Conservation (phyloP, 1,140 invertebrate genomes). For the Diachasma alloeum region DNA sequence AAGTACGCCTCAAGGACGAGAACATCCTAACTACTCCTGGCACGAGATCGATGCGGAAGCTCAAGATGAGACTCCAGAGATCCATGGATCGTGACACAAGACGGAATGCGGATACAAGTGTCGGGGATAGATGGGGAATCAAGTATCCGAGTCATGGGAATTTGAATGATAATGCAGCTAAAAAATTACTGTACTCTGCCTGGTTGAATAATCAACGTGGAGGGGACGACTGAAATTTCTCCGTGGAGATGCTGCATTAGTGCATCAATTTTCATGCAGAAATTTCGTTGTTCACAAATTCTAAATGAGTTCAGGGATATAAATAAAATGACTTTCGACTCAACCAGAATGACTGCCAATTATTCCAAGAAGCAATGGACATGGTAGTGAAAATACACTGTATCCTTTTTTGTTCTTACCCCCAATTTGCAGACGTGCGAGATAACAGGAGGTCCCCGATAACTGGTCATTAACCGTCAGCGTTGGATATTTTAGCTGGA, state of each 20-base stretch:
- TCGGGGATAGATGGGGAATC: not conserved
- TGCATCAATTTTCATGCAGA: too few species aligned
- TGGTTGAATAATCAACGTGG: constrained; percentile 37
- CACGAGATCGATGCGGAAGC: constrained; percentile 1
- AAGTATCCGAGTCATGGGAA: not conserved
- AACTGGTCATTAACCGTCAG: constrained; percentile 18
- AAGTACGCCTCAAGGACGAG: not conserved
- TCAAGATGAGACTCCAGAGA: constrained; percentile 2
- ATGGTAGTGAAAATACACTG: not conserved
- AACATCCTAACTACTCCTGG: not conserved
- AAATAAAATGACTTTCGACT: not conserved
- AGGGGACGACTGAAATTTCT: not conserved
- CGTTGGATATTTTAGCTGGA: constrained; percentile 11
- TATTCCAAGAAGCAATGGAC: not conserved
- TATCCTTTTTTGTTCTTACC: too few species aligned
- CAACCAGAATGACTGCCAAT: not conserved
- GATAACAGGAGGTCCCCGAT: constrained; percentile 15
- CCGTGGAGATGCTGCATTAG: too few species aligned
- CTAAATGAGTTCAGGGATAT: not conserved
- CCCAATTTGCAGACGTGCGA: not conserved
- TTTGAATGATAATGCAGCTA: constrained; percentile 31
- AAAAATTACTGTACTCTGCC: constrained; percentile 38
- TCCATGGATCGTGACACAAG: not conserved
- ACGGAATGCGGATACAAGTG: not conserved
- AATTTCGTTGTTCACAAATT: too few species aligned